Evolutionary conservation across 2,113 vertebrate species (phyloP).

Genomic region (Mungos mungo): DNA sequence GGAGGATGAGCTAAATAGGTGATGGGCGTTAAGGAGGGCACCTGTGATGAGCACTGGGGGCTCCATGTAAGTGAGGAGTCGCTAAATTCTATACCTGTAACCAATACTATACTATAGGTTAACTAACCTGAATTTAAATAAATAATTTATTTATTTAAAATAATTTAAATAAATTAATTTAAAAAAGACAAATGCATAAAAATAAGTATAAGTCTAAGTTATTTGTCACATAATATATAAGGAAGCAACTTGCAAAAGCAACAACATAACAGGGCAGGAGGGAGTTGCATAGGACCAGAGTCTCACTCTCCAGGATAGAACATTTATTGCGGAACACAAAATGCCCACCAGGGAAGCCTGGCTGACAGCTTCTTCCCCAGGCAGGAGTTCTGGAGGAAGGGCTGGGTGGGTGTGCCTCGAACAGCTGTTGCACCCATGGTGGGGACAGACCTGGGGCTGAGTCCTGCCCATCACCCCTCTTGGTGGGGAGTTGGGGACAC

Average conservation of each 20-base stretch:
- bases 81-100: too few species aligned
- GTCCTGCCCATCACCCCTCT: not conserved
- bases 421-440: not conserved
- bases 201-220: not conserved
- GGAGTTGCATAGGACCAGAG: not conserved
- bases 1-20: too few species aligned
- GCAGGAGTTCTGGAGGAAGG: not conserved
- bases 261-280: not conserved
- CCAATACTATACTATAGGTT: too few species aligned
- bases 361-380: not conserved
- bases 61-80: too few species aligned
- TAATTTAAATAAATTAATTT: too few species aligned
- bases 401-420: not conserved
- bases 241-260: not conserved
- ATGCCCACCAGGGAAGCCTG: not conserved
- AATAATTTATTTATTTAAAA: too few species aligned
- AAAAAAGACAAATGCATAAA: not conserved
- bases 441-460: not conserved
- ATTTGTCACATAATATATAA: not conserved
- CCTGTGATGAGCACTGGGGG: too few species aligned
- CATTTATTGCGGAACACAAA: not conserved
- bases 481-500: not conserved
- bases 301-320: not conserved
- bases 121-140: too few species aligned
- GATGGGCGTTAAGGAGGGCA: too few species aligned